Evolutionary conservation across 2,888 invertebrate genomes (phyloP), one percentile per base, ranked within the genome.

Genomic region (Heliconius ethilla): DNA sequence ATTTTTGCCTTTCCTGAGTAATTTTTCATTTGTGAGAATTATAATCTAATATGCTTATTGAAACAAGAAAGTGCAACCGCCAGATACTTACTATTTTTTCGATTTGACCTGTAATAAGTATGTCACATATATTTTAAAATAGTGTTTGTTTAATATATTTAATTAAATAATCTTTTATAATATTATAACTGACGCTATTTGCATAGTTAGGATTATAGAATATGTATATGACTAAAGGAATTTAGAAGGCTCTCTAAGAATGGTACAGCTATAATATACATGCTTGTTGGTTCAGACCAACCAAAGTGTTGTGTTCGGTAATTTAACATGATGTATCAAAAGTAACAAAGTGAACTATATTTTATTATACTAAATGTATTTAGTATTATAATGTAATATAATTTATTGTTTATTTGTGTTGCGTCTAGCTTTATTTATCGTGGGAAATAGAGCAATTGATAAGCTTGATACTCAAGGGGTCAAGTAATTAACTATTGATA

Each of bases 371-470:
- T 15, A 45, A 22, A 59, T n/a, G n/a, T 25, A 62, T n/a, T 25
- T 62, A 25, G 11, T 25, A 62, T 27, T 25, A 9, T 62, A 27
- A 62, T 62, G 25, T 62, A 62, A n/a, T 25, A 25, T 25, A 62
- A 25, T 62, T 11, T 62, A 5, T 27, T n/a, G 33, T 33, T 40
- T n/a, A 40, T 40, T 37, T 69, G 55, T 75, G 65, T 79, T 80
- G 15, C 45, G 33, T 70, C 75, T 74, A 62, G 65, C 70, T 55
- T 55, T 77, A 77, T 74, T 67, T 59, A 66, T 40, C 67, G 40
- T 73, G 59, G 55, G 70, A 70, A 45, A 70, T 70, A 33, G 63
- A 62, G 70, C 22, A 18, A 45, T 65, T n/a, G 77, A 73, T 77
- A 77, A 77, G 22, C 22, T 45, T 63, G 63, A 40, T 25, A 40